phyloP scores from a whole-genome alignment of 1,140 invertebrate genomes.

The Meloidogyne hapla region DNA sequence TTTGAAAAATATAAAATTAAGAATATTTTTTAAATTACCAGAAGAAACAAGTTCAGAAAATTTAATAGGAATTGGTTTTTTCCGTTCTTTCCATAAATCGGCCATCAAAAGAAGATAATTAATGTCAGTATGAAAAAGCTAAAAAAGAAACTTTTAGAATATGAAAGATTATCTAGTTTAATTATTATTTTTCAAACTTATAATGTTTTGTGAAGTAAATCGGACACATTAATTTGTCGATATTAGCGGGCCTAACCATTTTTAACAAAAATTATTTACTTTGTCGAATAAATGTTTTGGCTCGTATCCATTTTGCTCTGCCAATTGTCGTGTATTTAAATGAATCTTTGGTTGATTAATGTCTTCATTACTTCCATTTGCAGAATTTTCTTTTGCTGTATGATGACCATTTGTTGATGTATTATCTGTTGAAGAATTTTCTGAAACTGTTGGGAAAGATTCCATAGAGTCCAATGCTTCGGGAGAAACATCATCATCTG shows the following conservation, averaged over 20 bases:
- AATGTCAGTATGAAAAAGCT: slow-evolving; percentile 93
- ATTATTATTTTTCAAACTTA: no score
- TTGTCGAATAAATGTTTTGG: slow-evolving; percentile 71
- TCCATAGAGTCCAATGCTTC: slow-evolving; percentile 81
- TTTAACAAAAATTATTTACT: no score
- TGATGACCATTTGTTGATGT: slow-evolving; percentile 20
- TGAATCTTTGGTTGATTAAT: slow-evolving; percentile 26
- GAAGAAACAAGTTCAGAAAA: slow-evolving; percentile 56
- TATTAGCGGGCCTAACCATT: no score
- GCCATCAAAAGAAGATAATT: slow-evolving; percentile 89
- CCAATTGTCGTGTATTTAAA: slow-evolving; percentile 84
- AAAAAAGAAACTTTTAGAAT: slow-evolving; percentile 62
- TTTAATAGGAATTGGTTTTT: slow-evolving; percentile 78
- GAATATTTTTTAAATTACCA: neutral
- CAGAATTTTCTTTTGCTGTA: slow-evolving; percentile 19
- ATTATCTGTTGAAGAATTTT: slow-evolving; percentile 12
- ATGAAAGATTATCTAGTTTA: no score
- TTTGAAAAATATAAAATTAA: neutral
- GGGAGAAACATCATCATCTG: slow-evolving; percentile 95
- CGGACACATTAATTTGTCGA: no score
- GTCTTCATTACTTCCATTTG: neutral
- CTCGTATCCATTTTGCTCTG: slow-evolving; percentile 79
- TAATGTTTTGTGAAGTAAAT: no score
- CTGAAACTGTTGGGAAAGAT: slow-evolving; percentile 64
- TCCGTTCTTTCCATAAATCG: slow-evolving; percentile 85